Evolutionary conservation across 2,888 invertebrate species (phyloP).

Genomic region (Acrobasis repandana): DNA sequence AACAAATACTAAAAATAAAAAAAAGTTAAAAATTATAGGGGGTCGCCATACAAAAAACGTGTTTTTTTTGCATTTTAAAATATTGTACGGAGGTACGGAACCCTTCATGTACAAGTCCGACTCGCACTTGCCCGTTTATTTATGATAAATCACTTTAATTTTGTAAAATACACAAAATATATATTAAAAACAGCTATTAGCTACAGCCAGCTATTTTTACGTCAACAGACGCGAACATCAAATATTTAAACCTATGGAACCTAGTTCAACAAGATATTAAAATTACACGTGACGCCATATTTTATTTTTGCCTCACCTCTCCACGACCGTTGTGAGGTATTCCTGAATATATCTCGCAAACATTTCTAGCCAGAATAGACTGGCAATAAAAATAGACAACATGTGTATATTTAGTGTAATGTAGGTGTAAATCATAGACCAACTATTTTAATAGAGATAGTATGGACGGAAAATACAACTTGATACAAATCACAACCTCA

Average conservation of each 20-base stretch:
- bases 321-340: slow-evolving; percentile 11
- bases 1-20: too few species aligned
- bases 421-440: background rate
- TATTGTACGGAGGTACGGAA: too few species aligned
- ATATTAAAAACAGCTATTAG: background rate
- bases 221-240: background rate
- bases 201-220: background rate
- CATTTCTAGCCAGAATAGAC: slow-evolving; percentile 14
- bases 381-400: slow-evolving; percentile 12
- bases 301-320: slow-evolving; percentile 18
- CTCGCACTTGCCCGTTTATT: too few species aligned
- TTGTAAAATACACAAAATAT: too few species aligned
- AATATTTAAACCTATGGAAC: slow-evolving; percentile 2
- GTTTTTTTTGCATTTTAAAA: too few species aligned
- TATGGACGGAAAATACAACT: too few species aligned
- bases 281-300: slow-evolving; percentile 5
- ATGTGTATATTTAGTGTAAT: slow-evolving; percentile 3
- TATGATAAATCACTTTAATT: too few species aligned
- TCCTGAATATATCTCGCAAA: slow-evolving; percentile 2
- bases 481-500: too few species aligned
- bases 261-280: background rate
- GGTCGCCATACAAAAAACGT: too few species aligned
- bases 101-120: too few species aligned
- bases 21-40: too few species aligned
- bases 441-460: background rate